A percentile compares a stretch with the other conserved stretches of the same genome.
phyloP scores from a whole-genome alignment of 2,113 vertebrate species.

The Onychostruthus taczanowskii region DNA sequence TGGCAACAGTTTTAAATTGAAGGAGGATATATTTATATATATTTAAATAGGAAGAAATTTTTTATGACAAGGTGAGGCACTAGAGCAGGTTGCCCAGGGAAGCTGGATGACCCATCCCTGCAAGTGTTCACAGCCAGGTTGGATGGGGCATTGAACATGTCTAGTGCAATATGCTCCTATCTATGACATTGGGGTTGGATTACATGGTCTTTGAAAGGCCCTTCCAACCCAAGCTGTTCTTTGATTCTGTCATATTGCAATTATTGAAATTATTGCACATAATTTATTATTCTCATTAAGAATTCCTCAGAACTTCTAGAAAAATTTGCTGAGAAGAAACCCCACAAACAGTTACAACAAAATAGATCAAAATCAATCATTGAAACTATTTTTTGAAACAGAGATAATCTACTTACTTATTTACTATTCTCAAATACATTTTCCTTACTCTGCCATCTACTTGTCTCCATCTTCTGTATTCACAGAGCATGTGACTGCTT shows the following conservation, averaged over 20 bases:
- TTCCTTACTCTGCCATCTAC: neutral
- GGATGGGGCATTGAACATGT: neutral
- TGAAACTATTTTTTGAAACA: neutral
- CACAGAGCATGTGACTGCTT: neutral
- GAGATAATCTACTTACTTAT: neutral
- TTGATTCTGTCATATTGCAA: neutral
- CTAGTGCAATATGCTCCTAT: neutral
- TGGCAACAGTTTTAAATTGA: neutral
- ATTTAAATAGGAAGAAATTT: neutral
- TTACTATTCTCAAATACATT: neutral
- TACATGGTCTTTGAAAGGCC: neutral
- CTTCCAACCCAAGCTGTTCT: neutral
- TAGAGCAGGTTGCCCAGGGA: neutral
- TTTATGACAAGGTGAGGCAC: neutral
- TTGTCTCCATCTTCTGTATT: neutral
- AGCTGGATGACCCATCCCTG: neutral
- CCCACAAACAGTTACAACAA: neutral
- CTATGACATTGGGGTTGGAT: neutral
- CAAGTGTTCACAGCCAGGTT: neutral
- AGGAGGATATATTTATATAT: neutral
- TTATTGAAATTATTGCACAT: neutral
- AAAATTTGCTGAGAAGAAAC: neutral
- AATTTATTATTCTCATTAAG: neutral
- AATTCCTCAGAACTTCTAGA: neutral
- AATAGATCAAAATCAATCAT: neutral